Base-by-base conservation (phyloP, 2,113 vertebrate species). In the Salvator merianae region DNA sequence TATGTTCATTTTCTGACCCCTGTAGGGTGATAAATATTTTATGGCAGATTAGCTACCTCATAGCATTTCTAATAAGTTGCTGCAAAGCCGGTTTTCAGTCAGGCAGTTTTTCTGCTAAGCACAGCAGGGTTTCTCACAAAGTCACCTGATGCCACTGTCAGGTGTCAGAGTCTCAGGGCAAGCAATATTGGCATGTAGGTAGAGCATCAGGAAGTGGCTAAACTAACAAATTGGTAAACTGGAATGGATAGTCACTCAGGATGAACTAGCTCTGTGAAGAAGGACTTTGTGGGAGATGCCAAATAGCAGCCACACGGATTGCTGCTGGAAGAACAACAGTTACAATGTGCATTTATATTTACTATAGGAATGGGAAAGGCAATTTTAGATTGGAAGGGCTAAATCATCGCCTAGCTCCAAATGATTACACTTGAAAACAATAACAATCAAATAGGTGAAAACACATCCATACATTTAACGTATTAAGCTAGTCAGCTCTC, bases 31-130 rank as follows among this genome's bases (percentile, higher is more conserved):
- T 85, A 84, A 83, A 82, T 81, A 81, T 90, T 89, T 88, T 86
- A 88, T 85, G 70, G 81, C 73, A 88, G 72, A 91, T 91, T 87
- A 90, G 77, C 89, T 90, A 84, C 84, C 53, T 84, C 34, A 83
- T 86, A 88, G 84, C 73, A 69, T 88, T 81, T 28, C 50, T 84
- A 86, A 32, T 81, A 87, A 87, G 1, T 69, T 89, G 59, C 36
- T 84, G 63, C 73, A 66, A 89, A 93, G 88, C 28, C 74, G 66
- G 59, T 28, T 77, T 82, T 86, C 59, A 84, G 40, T 1, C 36
- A 88, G 72, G 36, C 62, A 71, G 5, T 83, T 38, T 76, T 89
- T 75, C 62, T 43, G 47, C 36, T 12, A 43, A 55, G 50, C 34
- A 53, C 13, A 59, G n/a, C 66, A 59, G 32, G 20, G 32, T 34